phyloP scores from a whole-genome alignment of 2,113 vertebrate species.

The Tragelaphus buxtoni region DNA sequence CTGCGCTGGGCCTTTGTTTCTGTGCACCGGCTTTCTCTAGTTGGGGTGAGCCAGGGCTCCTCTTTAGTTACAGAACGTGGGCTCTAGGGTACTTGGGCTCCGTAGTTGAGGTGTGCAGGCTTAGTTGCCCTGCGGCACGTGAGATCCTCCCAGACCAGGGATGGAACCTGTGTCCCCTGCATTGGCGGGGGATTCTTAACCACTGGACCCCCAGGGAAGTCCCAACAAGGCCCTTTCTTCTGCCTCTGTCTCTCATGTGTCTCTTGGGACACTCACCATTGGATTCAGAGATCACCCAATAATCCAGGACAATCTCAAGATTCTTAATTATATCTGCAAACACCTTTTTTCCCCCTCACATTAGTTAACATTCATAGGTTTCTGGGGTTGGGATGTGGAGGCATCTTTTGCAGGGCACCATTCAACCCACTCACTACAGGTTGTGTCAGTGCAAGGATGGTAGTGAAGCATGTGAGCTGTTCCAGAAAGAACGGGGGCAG shows the following conservation, averaged over 20 bases:
- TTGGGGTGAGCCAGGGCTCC: not conserved
- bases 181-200: not conserved
- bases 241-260: not conserved
- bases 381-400: not conserved
- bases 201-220: not conserved
- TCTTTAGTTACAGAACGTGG: not conserved
- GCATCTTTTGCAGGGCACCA: not conserved
- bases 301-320: not conserved
- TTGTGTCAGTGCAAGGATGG: not conserved
- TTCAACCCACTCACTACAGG: not conserved
- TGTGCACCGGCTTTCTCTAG: not conserved
- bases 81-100: not conserved
- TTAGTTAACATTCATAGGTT: not conserved
- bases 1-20: not conserved
- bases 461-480: not conserved
- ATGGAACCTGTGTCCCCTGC: not conserved
- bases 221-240: not conserved
- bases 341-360: not conserved
- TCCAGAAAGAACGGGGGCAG: not conserved
- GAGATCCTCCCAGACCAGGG: not conserved
- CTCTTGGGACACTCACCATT: not conserved
- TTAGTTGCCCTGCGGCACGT: fast-evolving
- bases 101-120: not conserved
- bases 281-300: not conserved
- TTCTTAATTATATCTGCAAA: not conserved